Percentiles rank a stretch among this genome's conserved stretches.
Conservation (phyloP, 2,888 invertebrate species). For the Cosmopolites sordidus region DNA sequence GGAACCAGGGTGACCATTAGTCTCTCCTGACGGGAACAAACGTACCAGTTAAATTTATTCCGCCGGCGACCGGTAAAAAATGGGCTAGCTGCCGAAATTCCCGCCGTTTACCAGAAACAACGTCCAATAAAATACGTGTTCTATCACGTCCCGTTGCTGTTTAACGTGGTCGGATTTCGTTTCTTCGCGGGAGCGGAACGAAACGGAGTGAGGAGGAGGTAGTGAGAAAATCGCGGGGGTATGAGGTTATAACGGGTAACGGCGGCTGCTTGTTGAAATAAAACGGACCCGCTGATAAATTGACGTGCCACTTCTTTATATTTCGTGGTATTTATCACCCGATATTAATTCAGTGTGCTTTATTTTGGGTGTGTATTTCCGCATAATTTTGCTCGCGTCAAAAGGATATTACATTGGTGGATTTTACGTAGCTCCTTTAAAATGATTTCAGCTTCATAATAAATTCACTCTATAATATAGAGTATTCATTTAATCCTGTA, state of each 20-base stretch:
- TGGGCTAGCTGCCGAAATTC: conserved; percentile 23
- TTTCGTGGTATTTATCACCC: no score
- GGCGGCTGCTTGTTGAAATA: conserved; percentile 17
- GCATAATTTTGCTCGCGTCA: no score
- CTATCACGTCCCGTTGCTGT: conserved; percentile 30
- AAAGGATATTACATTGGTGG: no score
- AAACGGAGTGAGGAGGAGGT: not conserved
- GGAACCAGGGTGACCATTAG: conserved; percentile 17
- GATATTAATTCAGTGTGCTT: no score
- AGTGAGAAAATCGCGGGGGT: no score
- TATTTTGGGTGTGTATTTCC: no score
- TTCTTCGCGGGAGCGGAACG: conserved; percentile 6
- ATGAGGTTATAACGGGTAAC: no score
- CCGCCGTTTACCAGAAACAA: conserved; percentile 20
- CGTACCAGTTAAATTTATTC: conserved; percentile 20
- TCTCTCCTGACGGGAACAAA: conserved; percentile 17
- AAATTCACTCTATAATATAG: no score
- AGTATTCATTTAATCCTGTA: no score
- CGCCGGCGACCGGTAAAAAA: conserved; percentile 20
- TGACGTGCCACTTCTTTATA: no score
- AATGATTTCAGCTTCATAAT: no score
- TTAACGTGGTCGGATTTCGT: conserved; percentile 29
- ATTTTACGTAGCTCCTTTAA: no score
- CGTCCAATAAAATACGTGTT: conserved; percentile 34
- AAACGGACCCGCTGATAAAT: conserved; percentile 20